Percentiles rank a stretch among this genome's conserved stretches.
phyloP scores from a whole-genome alignment of 2,797 vertebrate genomes.

The Acomys russatus region DNA sequence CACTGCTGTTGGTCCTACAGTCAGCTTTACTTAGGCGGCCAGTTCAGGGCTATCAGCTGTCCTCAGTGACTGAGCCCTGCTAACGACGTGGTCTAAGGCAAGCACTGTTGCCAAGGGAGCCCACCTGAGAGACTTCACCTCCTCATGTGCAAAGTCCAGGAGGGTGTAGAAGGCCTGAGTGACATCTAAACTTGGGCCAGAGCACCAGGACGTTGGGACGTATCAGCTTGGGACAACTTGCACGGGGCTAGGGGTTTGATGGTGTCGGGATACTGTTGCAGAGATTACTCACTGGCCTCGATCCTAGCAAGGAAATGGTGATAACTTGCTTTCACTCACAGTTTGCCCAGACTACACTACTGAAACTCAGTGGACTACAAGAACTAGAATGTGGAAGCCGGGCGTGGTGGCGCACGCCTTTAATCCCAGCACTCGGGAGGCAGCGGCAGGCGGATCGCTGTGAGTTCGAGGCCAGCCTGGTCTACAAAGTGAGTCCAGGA shows the following conservation, averaged over 20 bases:
- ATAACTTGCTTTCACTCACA: neutral
- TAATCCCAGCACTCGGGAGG: no score
- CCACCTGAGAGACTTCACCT: neutral
- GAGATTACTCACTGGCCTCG: neutral
- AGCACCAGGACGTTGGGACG: neutral
- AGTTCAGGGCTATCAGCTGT: neutral
- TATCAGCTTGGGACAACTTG: neutral
- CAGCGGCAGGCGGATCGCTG: no score
- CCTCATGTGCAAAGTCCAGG: neutral
- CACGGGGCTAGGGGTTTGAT: neutral
- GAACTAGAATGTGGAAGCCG: neutral
- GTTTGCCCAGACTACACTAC: neutral
- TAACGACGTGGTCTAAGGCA: slow-evolving; percentile 54
- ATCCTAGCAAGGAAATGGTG: neutral
- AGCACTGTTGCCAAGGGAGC: neutral
- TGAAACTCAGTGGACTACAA: neutral
- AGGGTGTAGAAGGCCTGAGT: neutral
- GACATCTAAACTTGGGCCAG: neutral
- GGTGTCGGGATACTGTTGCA: neutral
- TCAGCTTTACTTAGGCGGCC: neutral
- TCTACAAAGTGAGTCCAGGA: no score
- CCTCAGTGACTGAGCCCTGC: neutral
- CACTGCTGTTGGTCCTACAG: neutral
- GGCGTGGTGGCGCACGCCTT: no score
- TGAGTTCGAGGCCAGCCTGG: no score